Conservation (phyloP, 2,113 vertebrate species). For the Callipepla squamata region DNA sequence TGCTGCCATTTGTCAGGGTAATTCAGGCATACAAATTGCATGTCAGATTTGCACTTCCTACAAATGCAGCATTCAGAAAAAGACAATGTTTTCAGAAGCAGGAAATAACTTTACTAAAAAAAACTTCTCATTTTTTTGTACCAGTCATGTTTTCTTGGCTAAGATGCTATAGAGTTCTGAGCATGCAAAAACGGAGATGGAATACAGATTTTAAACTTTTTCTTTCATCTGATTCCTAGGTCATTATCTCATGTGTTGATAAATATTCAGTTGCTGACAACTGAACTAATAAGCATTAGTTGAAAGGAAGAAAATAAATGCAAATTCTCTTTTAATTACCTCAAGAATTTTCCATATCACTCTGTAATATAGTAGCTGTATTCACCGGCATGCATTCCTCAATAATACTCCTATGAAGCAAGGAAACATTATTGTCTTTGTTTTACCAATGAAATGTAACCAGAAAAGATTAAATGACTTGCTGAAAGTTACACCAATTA, state of each 20-base stretch:
- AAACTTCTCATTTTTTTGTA: neutral
- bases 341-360: neutral
- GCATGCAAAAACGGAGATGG: neutral
- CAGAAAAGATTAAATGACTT: neutral
- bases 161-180: neutral
- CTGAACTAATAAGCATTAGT: neutral
- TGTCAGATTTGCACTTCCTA: neutral
- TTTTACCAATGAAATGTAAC: neutral
- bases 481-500: neutral
- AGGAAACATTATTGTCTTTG: neutral
- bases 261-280: neutral
- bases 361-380: neutral
- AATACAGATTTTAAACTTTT: neutral
- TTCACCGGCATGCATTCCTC: neutral
- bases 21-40: neutral
- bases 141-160: neutral
- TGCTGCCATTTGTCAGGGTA: neutral
- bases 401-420: neutral
- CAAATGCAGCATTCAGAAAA: neutral
- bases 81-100: neutral
- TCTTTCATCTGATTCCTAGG: neutral
- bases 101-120: neutral
- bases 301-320: neutral
- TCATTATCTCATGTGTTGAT: neutral
- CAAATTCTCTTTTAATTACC: neutral